These are phyloP conservation scores for Pseudorectes ferrugineus DNA, from an alignment of 2,113 vertebrate species.

Conservation along the genomic window DNA sequence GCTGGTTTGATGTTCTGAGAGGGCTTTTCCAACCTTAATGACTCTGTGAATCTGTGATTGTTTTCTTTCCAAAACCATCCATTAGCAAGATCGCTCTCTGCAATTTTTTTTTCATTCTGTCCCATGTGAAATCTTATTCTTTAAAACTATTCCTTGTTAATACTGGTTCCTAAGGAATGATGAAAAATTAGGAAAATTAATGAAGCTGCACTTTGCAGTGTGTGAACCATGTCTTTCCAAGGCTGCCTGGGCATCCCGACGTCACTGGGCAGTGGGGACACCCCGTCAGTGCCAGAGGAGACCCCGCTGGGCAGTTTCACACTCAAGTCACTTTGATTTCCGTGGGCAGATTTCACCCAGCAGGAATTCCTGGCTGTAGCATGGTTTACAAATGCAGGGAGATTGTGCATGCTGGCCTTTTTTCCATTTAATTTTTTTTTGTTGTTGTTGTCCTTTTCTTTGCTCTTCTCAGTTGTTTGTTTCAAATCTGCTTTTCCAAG, in stretches of 20 bases:
- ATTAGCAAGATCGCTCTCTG: fast-evolving
- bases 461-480: neutral
- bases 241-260: neutral
- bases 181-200: neutral
- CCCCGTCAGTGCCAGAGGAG: neutral
- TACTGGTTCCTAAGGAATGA: neutral
- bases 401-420: fast-evolving
- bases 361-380: neutral
- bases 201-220: neutral
- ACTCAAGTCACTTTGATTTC: slow-evolving; percentile 40
- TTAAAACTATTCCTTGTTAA: neutral
- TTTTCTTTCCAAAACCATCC: neutral
- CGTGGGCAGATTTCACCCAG: slow-evolving; percentile 18
- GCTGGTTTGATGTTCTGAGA: neutral
- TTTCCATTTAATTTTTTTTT: neutral
- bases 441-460: neutral
- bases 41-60: no score
- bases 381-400: neutral
- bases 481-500: neutral
- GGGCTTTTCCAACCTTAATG: neutral
- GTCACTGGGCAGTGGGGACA: neutral
- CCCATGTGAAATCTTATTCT: fast-evolving
- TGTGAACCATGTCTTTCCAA: neutral
- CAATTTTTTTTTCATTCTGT: neutral
- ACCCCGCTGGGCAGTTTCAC: slow-evolving; percentile 34